These are phyloP conservation scores for Zhuqinia jingwanae DNA, from an alignment of 2,888 invertebrate species.

Conservation along the genomic window DNA sequence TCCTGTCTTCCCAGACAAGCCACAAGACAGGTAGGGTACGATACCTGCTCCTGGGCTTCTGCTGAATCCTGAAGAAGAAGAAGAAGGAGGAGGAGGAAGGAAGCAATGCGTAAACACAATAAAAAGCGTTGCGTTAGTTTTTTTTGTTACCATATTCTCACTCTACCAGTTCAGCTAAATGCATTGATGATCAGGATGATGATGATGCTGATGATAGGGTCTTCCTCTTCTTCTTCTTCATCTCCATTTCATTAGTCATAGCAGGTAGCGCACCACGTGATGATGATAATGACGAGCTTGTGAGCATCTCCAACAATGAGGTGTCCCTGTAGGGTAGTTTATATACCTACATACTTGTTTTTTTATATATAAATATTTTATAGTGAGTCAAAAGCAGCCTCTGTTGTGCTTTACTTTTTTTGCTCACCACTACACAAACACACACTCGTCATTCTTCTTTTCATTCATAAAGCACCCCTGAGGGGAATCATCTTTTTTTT, in stretches of 20 bases:
- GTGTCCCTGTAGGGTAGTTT: slow-evolving; percentile 69
- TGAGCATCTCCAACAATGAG: slow-evolving; percentile 14
- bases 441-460: background rate
- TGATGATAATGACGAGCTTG: no score
- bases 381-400: no score
- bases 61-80: no score
- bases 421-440: background rate
- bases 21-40: background rate
- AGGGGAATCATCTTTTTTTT: slow-evolving; percentile 22
- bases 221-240: slow-evolving; percentile 6
- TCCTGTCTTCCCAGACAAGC: background rate
- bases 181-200: no score
- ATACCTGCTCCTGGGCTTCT: slow-evolving; percentile 21
- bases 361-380: background rate
- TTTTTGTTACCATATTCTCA: no score
- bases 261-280: slow-evolving; percentile 67
- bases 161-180: slow-evolving; percentile 1
- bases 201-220: slow-evolving; percentile 8
- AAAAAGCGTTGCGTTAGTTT: no score
- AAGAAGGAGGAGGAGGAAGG: slow-evolving; percentile 43
- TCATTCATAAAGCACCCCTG: slow-evolving; percentile 70
- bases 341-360: no score
- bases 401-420: slow-evolving; percentile 51
- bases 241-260: slow-evolving; percentile 69
- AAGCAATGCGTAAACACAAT: no score